phyloP scores from a whole-genome alignment of 2,797 vertebrate genomes.

The Sternarchorhynchus goeldii region DNA sequence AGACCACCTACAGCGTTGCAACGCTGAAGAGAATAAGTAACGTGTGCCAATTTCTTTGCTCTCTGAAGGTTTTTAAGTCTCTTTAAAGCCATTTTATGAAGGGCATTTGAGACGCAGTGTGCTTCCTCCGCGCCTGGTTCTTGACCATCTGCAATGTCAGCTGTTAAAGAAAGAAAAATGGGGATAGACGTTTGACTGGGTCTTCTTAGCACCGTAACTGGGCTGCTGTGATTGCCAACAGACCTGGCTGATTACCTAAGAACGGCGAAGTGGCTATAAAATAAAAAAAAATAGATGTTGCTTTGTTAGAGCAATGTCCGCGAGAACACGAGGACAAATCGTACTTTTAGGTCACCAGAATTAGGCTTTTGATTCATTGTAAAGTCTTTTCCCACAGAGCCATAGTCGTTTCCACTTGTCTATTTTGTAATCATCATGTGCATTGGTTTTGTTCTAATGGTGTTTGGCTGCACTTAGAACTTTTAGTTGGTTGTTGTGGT shows the following conservation, averaged over 20 bases:
- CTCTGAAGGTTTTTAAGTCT: not conserved
- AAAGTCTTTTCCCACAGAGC: not conserved
- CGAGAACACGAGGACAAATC: not conserved
- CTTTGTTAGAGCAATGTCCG: not conserved
- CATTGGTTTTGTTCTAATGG: not conserved
- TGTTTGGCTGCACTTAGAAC: conserved; percentile 13
- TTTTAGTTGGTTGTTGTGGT: not conserved
- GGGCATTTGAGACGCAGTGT: conserved; percentile 11
- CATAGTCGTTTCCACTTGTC: not conserved
- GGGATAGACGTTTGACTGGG: conserved; percentile 18
- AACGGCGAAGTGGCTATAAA: not conserved
- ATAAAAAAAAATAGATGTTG: conserved; percentile 6
- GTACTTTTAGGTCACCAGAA: conserved; percentile 12
- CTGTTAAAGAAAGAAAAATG: conserved; percentile 25
- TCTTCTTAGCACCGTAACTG: conserved; percentile 36
- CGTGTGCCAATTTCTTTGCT: not conserved
- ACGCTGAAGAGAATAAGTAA: not conserved
- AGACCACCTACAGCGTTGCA: not conserved
- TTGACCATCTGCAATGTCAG: conserved; percentile 24
- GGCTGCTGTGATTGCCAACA: conserved; percentile 9
- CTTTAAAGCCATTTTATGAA: conserved; percentile 6
- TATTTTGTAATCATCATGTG: not conserved
- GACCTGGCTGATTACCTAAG: conserved; percentile 21
- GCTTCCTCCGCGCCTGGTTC: not conserved
- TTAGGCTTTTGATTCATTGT: not conserved